Percentiles rank a stretch among this genome's conserved stretches.
These are phyloP conservation scores for Lamellibrachia luymesi DNA, from an alignment of 1,140 invertebrate genomes.

Conservation along the genomic window DNA sequence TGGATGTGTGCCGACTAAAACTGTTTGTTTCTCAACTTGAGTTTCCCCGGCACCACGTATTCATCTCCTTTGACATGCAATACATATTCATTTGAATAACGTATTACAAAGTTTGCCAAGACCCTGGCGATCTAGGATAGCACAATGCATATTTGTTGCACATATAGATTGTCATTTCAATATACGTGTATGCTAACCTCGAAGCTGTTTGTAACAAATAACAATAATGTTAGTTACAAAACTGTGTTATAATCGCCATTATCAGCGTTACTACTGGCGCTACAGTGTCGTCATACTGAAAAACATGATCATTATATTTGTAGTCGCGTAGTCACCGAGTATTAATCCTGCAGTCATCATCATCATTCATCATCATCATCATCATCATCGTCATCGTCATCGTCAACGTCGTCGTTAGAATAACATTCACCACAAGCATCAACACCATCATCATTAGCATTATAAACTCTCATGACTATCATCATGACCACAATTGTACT, in stretches of 20 bases:
- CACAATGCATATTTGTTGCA: background rate
- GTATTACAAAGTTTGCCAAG: background rate
- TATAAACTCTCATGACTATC: background rate
- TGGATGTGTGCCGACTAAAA: background rate
- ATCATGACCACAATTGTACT: background rate
- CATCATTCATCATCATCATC: background rate
- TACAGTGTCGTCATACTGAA: no score
- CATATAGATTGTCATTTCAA: background rate
- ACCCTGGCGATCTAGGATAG: background rate
- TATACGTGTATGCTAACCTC: background rate
- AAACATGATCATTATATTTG: background rate
- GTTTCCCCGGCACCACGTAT: background rate
- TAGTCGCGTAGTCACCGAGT: background rate
- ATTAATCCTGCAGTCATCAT: background rate
- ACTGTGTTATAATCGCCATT: background rate
- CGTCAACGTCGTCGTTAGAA: background rate
- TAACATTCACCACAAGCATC: background rate
- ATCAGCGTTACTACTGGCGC: background rate
- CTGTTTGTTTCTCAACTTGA: background rate
- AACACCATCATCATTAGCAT: background rate
- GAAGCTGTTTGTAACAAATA: background rate
- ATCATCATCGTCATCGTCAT: background rate
- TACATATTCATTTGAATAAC: background rate
- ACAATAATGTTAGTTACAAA: no score
- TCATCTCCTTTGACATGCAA: background rate